These are phyloP conservation scores for Todus mexicanus DNA, from an alignment of 2,797 vertebrate genomes.

Conservation along the genomic window DNA sequence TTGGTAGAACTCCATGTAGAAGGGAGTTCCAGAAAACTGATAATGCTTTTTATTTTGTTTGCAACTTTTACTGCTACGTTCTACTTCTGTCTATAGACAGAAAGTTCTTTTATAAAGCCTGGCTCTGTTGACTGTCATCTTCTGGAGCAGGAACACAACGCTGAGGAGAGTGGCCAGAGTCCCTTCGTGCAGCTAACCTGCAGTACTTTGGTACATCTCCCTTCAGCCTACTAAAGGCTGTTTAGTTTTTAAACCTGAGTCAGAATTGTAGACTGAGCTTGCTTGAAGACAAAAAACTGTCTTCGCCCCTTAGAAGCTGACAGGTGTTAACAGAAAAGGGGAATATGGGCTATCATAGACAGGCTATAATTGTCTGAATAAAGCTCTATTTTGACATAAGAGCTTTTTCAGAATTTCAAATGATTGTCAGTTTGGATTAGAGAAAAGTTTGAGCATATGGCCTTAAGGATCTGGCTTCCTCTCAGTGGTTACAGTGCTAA, in stretches of 20 bases:
- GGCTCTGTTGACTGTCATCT: not conserved
- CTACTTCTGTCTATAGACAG: not conserved
- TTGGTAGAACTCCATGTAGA: not conserved
- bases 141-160: not conserved
- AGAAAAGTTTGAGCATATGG: conserved; percentile 20
- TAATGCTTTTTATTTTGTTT: not conserved
- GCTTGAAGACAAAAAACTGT: not conserved
- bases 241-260: not conserved
- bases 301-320: not conserved
- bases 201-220: not conserved
- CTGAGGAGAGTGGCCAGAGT: not conserved
- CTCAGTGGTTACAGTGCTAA: not conserved
- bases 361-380: not conserved
- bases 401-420: not conserved
- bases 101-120: not conserved
- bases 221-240: not conserved
- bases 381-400: conserved; percentile 5
- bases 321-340: not conserved
- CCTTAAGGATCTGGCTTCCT: not conserved
- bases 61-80: not conserved
- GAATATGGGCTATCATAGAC: not conserved
- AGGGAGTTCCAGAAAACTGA: not conserved
- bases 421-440: conserved; percentile 48
- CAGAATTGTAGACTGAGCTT: not conserved
- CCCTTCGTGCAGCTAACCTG: not conserved